Evolutionary conservation across 1,140 invertebrate species (phyloP).

Genomic region (Atta texana): DNA sequence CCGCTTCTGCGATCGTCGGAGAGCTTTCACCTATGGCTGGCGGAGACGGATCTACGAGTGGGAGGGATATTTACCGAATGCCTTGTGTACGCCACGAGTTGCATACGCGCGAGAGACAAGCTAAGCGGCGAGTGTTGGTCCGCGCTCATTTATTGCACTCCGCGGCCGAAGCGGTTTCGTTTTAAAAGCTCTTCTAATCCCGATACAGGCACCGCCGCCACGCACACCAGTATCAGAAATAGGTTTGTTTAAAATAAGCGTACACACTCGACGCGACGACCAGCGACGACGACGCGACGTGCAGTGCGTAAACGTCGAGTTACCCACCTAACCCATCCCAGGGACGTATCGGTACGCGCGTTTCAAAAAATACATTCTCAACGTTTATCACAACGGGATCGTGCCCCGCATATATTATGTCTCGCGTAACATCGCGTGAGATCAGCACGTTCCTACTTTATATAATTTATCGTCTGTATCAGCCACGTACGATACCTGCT

Average conservation of each 20-base stretch:
- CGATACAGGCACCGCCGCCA: slow-evolving; percentile 74
- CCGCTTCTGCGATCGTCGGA: slow-evolving; percentile 55
- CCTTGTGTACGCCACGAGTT: slow-evolving; percentile 22
- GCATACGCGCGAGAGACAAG: slow-evolving; percentile 37
- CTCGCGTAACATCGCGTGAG: not conserved
- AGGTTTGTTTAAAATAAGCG: slow-evolving; percentile 81
- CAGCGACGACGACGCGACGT: slow-evolving; percentile 43
- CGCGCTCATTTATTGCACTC: slow-evolving; percentile 60
- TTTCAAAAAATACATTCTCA: not conserved
- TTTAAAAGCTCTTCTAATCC: slow-evolving; percentile 76
- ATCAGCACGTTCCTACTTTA: not conserved
- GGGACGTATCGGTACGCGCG: slow-evolving; percentile 68
- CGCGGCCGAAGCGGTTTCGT: slow-evolving; percentile 60
- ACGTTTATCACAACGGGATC: not conserved
- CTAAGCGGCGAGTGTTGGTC: slow-evolving; percentile 48
- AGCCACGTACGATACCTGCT: not conserved
- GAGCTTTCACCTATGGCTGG: slow-evolving; percentile 70
- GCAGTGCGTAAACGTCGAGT: too few species aligned
- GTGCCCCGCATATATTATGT: not conserved
- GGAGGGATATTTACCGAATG: slow-evolving; percentile 66
- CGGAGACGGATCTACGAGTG: slow-evolving; percentile 41
- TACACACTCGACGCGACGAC: slow-evolving; percentile 71
- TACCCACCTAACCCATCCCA: slow-evolving; percentile 65
- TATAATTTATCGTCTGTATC: not conserved
- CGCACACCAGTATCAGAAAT: slow-evolving; percentile 77